Conservation (phyloP, 2,797 vertebrate species). For the Cephalopachus bancanus region DNA sequence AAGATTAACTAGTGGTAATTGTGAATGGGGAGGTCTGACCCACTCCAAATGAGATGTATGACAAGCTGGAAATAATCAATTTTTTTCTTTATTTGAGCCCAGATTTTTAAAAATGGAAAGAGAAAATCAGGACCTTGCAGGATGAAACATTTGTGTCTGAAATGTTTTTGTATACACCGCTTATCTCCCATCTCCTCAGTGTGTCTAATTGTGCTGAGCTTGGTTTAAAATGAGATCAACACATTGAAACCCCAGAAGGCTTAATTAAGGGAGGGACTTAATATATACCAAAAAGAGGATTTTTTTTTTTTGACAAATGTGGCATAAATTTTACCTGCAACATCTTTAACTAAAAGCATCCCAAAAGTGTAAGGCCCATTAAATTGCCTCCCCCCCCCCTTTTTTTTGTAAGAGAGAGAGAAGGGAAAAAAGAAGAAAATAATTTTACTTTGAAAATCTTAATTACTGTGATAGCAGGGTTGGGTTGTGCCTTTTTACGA, state of each 20-base stretch:
- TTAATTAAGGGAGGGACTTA: slow-evolving; percentile 95
- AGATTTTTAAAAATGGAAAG: slow-evolving; percentile 87
- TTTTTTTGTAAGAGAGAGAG: neutral
- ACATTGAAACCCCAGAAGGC: slow-evolving; percentile 96
- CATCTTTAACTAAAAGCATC: slow-evolving; percentile 86
- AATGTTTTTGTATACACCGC: slow-evolving; percentile 91
- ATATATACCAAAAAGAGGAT: slow-evolving; percentile 85
- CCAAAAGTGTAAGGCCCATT: slow-evolving; percentile 77
- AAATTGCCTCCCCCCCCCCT: slow-evolving; percentile 54
- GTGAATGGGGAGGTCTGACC: slow-evolving; percentile 92
- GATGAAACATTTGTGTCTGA: slow-evolving; percentile 89
- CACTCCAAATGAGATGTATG: slow-evolving; percentile 92
- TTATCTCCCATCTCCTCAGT: slow-evolving; percentile 92
- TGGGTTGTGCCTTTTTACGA: slow-evolving; percentile 52
- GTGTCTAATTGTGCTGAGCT: slow-evolving; percentile 97
- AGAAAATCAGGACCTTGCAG: slow-evolving; percentile 88
- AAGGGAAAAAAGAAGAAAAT: slow-evolving; percentile 69
- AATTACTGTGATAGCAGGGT: slow-evolving; percentile 80
- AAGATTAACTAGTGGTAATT: slow-evolving; percentile 98
- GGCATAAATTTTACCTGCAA: slow-evolving; percentile 87
- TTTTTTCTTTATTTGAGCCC: slow-evolving; percentile 80
- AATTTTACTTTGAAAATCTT: slow-evolving; percentile 85
- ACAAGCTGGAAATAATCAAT: slow-evolving; percentile 93
- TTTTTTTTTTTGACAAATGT: slow-evolving; percentile 82
- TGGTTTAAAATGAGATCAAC: slow-evolving; percentile 97